Conservation (phyloP, 2,888 invertebrate genomes). For the Tachina fera region DNA sequence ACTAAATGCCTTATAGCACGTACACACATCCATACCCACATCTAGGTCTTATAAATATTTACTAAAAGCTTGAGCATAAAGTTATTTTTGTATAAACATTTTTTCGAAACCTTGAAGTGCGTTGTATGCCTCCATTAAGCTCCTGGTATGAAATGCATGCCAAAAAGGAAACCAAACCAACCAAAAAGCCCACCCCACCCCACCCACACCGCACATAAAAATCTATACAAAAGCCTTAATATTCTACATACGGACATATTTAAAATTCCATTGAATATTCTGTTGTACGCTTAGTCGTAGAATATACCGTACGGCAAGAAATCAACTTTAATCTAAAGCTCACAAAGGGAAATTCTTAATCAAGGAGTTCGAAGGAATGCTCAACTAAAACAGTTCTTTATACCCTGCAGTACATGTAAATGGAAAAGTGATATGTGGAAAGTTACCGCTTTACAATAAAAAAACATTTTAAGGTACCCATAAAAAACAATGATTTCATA, state of each 20-base stretch:
- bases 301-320: background rate
- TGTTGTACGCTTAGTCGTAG: background rate
- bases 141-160: background rate
- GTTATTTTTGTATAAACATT: conserved; percentile 44
- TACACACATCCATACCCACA: background rate
- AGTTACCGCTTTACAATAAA: background rate
- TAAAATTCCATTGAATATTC: conserved; percentile 4
- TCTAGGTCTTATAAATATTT: conserved; percentile 7
- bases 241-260: conserved; percentile 1
- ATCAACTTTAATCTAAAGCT: conserved; percentile 39
- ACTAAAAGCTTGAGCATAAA: conserved; percentile 21
- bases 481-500: too few species aligned
- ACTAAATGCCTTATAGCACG: conserved; percentile 3
- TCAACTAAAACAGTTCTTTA: background rate
- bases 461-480: background rate
- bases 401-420: background rate
- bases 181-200: conserved; percentile 11
- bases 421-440: background rate
- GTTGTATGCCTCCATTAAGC: background rate
- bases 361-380: background rate
- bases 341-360: conserved; percentile 18
- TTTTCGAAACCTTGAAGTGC: conserved; percentile 3
- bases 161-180: background rate
- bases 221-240: conserved; percentile 20
- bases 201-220: background rate